Conservation (phyloP, 2,113 vertebrate genomes). For the Anarrhichthys ocellatus region DNA sequence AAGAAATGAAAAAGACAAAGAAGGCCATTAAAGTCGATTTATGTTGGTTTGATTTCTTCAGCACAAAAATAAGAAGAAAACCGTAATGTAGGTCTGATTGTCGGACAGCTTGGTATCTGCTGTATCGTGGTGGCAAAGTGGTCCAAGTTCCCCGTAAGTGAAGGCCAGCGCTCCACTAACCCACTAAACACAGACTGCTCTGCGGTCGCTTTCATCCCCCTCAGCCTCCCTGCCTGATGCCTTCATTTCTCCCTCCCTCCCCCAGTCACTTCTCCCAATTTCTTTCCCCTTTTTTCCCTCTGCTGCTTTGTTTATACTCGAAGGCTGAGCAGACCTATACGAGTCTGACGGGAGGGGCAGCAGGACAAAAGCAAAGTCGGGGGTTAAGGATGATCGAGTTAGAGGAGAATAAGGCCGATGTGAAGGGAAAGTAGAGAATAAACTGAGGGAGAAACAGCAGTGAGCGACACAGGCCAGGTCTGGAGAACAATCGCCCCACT, state of each 20-base stretch:
- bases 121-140: constrained; percentile 36
- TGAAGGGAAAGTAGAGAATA: constrained; percentile 21
- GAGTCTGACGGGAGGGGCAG: constrained; percentile 10
- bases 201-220: constrained; percentile 74
- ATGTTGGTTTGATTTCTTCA: constrained; percentile 3
- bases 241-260: constrained; percentile 26
- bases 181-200: constrained; percentile 78
- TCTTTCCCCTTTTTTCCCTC: constrained; percentile 22
- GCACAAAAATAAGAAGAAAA: constrained; percentile 3
- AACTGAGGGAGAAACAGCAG: neutral
- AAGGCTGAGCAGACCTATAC: constrained; percentile 1
- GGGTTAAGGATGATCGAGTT: neutral
- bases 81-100: constrained; percentile 35
- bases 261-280: constrained; percentile 29
- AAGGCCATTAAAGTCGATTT: constrained; percentile 12
- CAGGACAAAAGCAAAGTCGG: neutral
- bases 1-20: constrained; percentile 27
- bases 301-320: constrained; percentile 53
- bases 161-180: constrained; percentile 71
- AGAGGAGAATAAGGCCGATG: constrained; percentile 21
- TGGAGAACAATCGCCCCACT: constrained; percentile 48
- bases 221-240: constrained; percentile 41
- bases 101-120: constrained; percentile 45
- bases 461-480: constrained; percentile 16
- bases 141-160: constrained; percentile 56